These are phyloP conservation scores for Leptogaster cylindrica DNA, from an alignment of 2,888 invertebrate species.

Conservation along the genomic window DNA sequence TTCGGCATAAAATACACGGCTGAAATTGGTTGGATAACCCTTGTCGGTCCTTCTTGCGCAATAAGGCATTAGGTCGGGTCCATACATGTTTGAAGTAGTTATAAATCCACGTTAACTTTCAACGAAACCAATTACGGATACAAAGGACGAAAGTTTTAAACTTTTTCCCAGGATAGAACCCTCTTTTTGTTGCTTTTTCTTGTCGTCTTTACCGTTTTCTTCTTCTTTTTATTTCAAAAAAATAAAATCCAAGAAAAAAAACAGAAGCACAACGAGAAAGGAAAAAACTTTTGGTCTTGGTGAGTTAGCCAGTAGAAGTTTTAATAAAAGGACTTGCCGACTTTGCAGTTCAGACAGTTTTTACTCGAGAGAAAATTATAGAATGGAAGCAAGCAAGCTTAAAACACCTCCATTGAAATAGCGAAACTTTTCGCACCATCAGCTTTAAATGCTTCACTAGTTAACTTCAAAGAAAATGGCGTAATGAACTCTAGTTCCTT, in stretches of 20 bases:
- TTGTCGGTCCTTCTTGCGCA: too few species aligned
- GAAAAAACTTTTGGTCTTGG: not conserved
- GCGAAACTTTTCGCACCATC: conserved; percentile 3
- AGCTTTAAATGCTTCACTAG: not conserved
- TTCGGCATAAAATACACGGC: too few species aligned
- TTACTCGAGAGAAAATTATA: not conserved
- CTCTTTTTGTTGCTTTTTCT: too few species aligned
- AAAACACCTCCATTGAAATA: not conserved
- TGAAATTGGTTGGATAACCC: too few species aligned
- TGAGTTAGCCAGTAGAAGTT: not conserved
- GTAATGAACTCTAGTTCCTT: not conserved
- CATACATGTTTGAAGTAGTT: too few species aligned
- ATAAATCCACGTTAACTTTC: too few species aligned
- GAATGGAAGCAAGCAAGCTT: not conserved
- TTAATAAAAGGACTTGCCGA: not conserved
- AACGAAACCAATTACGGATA: too few species aligned
- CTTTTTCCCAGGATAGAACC: too few species aligned
- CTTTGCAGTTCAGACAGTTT: not conserved
- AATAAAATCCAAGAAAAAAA: too few species aligned
- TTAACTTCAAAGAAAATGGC: not conserved
- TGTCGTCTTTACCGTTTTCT: not conserved
- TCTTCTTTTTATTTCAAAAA: not conserved
- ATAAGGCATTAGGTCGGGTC: too few species aligned
- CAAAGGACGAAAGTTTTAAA: too few species aligned
- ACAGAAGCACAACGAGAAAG: not conserved